A percentile compares a stretch with the other conserved stretches of the same genome.
Conservation (phyloP, 2,113 vertebrate species). For the Herpetotheres cachinnans region DNA sequence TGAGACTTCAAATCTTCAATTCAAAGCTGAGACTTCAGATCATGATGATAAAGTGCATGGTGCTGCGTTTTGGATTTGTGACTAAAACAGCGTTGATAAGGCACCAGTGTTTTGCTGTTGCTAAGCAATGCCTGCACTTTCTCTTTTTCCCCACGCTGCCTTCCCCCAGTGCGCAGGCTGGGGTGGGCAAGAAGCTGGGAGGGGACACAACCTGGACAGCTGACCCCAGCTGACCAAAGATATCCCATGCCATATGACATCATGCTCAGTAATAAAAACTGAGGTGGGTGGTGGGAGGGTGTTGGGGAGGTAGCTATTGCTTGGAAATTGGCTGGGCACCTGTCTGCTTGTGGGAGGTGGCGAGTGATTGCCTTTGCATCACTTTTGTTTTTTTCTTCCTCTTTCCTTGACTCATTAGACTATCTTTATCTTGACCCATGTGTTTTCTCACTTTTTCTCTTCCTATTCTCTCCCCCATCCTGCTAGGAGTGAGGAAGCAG, state of each 20-base stretch:
- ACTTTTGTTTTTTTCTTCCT: background rate
- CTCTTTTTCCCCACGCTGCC: background rate
- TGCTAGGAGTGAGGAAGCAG: background rate
- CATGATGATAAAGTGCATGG: accelerated
- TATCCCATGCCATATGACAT: no score
- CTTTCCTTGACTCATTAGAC: background rate
- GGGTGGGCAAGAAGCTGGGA: background rate
- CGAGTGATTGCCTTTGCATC: background rate
- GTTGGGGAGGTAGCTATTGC: background rate
- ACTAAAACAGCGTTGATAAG: background rate
- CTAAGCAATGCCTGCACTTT: background rate
- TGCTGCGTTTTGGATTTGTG: background rate
- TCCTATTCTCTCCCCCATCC: background rate
- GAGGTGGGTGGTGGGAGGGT: background rate
- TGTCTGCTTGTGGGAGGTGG: background rate
- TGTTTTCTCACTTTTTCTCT: background rate
- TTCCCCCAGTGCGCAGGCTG: accelerated
- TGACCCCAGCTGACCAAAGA: background rate
- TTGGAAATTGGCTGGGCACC: background rate
- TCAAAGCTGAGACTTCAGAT: background rate
- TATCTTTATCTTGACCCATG: background rate
- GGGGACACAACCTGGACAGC: background rate
- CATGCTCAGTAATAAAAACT: background rate
- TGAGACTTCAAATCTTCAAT: background rate
- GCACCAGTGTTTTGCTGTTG: accelerated